Conservation (phyloP, 2,113 vertebrate species). For the Apaloderma vittatum region DNA sequence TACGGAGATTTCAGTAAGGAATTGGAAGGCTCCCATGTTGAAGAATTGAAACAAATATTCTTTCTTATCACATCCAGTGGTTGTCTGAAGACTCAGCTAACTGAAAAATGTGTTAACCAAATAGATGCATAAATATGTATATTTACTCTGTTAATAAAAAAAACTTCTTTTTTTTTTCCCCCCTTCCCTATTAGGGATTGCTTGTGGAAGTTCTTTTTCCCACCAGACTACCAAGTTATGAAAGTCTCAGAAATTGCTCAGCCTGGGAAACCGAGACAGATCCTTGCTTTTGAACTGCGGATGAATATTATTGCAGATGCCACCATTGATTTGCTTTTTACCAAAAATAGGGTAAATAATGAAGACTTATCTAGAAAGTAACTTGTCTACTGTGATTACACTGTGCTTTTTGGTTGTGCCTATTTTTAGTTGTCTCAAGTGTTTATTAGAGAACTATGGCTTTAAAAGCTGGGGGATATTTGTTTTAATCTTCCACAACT, state of each 20-base stretch:
- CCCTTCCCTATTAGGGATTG: constrained; percentile 83
- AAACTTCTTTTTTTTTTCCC: background rate
- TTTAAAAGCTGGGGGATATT: background rate
- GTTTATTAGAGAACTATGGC: background rate
- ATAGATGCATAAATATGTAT: background rate
- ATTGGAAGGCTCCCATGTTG: background rate
- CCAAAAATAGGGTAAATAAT: constrained; percentile 94
- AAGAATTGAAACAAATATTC: background rate
- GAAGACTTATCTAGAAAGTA: background rate
- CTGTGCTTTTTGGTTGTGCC: background rate
- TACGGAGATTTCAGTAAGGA: background rate
- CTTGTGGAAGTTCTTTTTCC: constrained; percentile 98
- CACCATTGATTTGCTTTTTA: constrained; percentile 97
- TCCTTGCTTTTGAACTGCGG: constrained; percentile 95
- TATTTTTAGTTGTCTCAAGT: background rate
- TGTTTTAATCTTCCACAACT: background rate
- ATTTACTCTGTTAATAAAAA: background rate
- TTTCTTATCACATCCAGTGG: background rate
- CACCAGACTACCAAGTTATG: constrained; percentile 95
- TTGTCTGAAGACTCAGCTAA: background rate
- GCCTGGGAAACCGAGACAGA: constrained; percentile 92
- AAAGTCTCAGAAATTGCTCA: constrained; percentile 90
- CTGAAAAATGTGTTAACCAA: background rate
- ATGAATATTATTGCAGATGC: constrained; percentile 99
- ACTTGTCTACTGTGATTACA: background rate